phyloP scores from a whole-genome alignment of 2,888 invertebrate species.

The Aphodius granarius region DNA sequence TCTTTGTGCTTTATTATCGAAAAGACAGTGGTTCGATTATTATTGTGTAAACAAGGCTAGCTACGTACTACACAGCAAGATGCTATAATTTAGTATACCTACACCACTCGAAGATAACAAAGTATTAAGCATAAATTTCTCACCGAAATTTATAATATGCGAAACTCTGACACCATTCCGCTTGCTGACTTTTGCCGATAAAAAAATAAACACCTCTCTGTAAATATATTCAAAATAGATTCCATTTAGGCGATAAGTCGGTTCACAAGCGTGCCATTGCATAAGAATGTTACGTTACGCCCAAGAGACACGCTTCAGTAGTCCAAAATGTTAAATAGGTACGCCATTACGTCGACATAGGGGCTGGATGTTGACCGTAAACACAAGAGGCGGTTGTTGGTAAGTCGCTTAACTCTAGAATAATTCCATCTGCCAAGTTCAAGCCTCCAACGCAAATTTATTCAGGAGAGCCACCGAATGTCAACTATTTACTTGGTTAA shows the following conservation, averaged over 20 bases:
- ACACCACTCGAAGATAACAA: no score
- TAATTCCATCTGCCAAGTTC: neutral
- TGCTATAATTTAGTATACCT: no score
- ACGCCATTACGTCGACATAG: neutral
- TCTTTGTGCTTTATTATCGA: no score
- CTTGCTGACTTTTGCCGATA: neutral
- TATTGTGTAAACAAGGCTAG: no score
- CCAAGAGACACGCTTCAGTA: neutral
- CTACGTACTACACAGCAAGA: no score
- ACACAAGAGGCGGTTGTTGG: neutral
- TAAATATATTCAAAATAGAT: neutral
- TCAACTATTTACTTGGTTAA: no score
- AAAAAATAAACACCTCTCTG: neutral
- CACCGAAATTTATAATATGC: no score
- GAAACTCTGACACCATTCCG: no score
- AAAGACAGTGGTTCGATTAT: no score
- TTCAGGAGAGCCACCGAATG: neutral
- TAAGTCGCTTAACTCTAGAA: neutral
- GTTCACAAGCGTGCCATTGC: neutral
- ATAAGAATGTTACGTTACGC: neutral
- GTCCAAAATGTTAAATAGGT: neutral
- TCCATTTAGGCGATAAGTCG: neutral
- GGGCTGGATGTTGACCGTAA: neutral
- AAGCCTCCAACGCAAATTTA: neutral
- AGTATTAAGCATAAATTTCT: no score